Base-by-base conservation (phyloP, 2,888 invertebrate genomes). In the Troglohyphantes excavatus region DNA sequence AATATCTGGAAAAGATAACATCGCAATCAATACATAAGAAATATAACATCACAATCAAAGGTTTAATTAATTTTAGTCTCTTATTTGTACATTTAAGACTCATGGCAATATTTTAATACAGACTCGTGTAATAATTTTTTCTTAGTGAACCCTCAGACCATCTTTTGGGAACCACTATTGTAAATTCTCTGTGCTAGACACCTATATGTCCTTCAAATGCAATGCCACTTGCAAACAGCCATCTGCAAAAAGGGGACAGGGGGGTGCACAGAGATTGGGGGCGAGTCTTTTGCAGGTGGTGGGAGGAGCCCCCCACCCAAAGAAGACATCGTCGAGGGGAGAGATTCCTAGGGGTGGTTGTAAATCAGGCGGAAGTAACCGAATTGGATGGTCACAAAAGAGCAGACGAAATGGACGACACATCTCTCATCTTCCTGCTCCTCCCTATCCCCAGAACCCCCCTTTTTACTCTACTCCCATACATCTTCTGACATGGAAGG, bases 301-400 rank as follows among this genome's bases (percentile, higher is more conserved):
- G 89, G 82, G 82, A 68, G 82, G 81, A 73, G 81, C n/a, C 53
- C 53, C 53, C 46, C 17, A 7, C 46, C 0, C 53, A 53, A 29
- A 75, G 78, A 70, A 63, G 68, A 68, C 53, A 76, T 53, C 53
- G 29, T 2, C 9, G 67, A 67, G 76, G 53, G 53, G 68, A 68
- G 61, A 61, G 33, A n/a, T 59, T 73, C 39, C 61, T 5, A 17
- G 27, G 75, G 63, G 73, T 76, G 83, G 83, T 84, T 90, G 81
- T 90, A 90, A 90, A 90, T 90, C 90, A 90, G 81, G 90, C 90
- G 90, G 90, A 90, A 90, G 90, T 90, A 90, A 90, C 90, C 79
- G 90, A 90, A 90, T 90, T 90, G 90, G 90, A 72, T 78, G 90
- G 75, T 90, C 90, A 90, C 90, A 90, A 90, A 90, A 90, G 90